A percentile compares a stretch with the other conserved stretches of the same genome.
These are phyloP conservation scores for Coreoperca whiteheadi DNA, from an alignment of 2,113 vertebrate genomes.

Conservation along the genomic window DNA sequence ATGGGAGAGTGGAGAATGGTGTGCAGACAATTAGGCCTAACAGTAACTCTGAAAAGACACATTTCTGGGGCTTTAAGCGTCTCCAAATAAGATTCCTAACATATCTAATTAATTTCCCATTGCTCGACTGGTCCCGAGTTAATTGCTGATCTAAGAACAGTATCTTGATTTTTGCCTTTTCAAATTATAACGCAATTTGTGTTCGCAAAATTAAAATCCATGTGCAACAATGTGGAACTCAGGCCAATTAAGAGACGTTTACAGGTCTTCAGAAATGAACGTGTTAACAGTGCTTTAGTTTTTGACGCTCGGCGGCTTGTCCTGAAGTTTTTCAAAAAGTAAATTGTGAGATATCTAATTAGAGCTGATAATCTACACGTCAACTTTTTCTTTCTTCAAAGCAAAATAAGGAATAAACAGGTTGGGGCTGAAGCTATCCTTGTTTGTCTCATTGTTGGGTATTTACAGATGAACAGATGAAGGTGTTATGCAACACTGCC, in stretches of 20 bases:
- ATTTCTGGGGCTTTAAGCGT: conserved; percentile 28
- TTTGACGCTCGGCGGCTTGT: background rate
- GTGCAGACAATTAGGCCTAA: background rate
- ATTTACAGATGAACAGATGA: conserved; percentile 48
- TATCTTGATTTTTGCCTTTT: conserved; percentile 34
- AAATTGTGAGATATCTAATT: conserved; percentile 6
- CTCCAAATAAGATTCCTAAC: conserved; percentile 31
- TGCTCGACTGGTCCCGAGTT: conserved; percentile 37
- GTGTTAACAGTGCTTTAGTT: background rate
- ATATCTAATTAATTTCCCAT: conserved; percentile 56
- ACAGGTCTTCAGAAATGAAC: conserved; percentile 19
- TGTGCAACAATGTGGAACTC: conserved; percentile 52
- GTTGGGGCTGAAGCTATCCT: background rate
- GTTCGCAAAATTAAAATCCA: conserved; percentile 37
- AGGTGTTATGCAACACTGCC: conserved; percentile 16
- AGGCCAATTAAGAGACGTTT: conserved; percentile 57
- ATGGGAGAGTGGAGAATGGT: background rate
- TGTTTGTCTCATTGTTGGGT: conserved; percentile 20
- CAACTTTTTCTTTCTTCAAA: background rate
- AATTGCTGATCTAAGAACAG: conserved; percentile 38
- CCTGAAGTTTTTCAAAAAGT: background rate
- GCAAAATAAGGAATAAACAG: background rate
- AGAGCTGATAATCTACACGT: background rate
- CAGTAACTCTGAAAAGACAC: conserved; percentile 7
- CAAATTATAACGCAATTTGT: conserved; percentile 32